Percentiles rank a stretch among this genome's conserved stretches.
Conservation (phyloP, 2,888 invertebrate species). For the Chouioia cunea region DNA sequence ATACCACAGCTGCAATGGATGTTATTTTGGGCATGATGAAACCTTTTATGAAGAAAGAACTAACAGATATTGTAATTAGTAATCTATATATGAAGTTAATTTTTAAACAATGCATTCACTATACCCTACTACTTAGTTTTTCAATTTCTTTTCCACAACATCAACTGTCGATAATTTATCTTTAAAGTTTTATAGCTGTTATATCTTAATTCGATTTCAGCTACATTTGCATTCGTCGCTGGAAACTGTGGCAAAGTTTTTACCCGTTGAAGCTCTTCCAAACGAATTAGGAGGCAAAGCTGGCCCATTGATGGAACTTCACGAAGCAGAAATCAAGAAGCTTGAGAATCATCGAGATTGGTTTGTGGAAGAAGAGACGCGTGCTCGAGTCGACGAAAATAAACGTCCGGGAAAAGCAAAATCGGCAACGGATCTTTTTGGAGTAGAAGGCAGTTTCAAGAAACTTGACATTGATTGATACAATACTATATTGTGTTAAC, state of each 20-base stretch:
- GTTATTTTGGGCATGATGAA: constrained; percentile 75
- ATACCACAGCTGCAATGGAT: constrained; percentile 78
- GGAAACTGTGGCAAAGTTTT: constrained; percentile 69
- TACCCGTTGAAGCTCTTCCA: constrained; percentile 74
- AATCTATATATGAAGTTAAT: background rate
- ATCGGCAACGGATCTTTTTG: constrained; percentile 73
- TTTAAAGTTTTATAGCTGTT: too few species aligned
- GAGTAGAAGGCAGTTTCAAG: constrained; percentile 71
- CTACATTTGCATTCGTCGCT: constrained; percentile 71
- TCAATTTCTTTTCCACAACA: too few species aligned
- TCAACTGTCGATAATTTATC: background rate
- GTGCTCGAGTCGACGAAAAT: constrained; percentile 73
- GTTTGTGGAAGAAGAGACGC: constrained; percentile 69
- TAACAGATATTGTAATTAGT: constrained; percentile 64
- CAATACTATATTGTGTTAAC: constrained; percentile 72
- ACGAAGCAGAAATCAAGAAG: constrained; percentile 54
- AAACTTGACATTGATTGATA: constrained; percentile 77
- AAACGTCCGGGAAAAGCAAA: constrained; percentile 76
- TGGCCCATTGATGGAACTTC: constrained; percentile 60
- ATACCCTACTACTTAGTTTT: too few species aligned
- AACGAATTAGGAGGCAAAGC: constrained; percentile 75
- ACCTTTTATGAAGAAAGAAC: constrained; percentile 79
- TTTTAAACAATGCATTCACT: too few species aligned
- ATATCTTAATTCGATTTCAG: too few species aligned
- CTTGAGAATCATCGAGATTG: constrained; percentile 63